Evolutionary conservation across 37 sponge, comb jelly and placozoan genomes (phyloP).

Genomic region (Axinella damicornis): DNA sequence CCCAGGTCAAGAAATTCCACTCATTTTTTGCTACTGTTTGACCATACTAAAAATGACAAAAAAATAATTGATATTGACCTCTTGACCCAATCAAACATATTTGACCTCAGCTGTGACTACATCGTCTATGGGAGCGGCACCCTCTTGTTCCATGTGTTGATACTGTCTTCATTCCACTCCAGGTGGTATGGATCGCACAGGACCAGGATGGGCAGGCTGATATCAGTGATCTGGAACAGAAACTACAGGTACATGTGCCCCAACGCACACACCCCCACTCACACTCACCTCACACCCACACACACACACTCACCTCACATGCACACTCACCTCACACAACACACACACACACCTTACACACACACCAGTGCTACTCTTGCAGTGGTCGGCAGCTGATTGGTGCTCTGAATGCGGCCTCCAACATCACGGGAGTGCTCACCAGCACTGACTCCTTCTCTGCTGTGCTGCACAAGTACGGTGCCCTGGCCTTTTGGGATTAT

Average conservation of each 20-base stretch:
- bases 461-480: slow-evolving; percentile 73
- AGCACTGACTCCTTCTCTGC: slow-evolving; percentile 69
- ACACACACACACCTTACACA: too few relatives aligned
- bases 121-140: too few relatives aligned
- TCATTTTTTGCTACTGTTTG: too few relatives aligned
- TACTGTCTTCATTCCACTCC: background rate
- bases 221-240: slow-evolving; percentile 53
- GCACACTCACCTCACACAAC: too few relatives aligned
- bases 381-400: slow-evolving; percentile 63
- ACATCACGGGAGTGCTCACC: slow-evolving; percentile 86
- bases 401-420: slow-evolving; percentile 80
- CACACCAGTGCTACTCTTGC: slow-evolving; percentile 3
- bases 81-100: too few relatives aligned
- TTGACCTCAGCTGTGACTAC: too few relatives aligned
- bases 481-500: slow-evolving; percentile 88
- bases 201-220: slow-evolving; percentile 45
- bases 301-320: too few relatives aligned
- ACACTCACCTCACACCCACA: background rate
- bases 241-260: slow-evolving; percentile 62
- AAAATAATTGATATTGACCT: too few relatives aligned
- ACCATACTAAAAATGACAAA: too few relatives aligned
- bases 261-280: too few relatives aligned
- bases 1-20: too few relatives aligned
- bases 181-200: slow-evolving; percentile 73
- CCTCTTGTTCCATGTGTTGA: too few relatives aligned